A percentile compares a stretch with the other conserved stretches of the same genome.
Conservation (phyloP, 64 coral and sea anemone genomes). For the Montipora cactus region DNA sequence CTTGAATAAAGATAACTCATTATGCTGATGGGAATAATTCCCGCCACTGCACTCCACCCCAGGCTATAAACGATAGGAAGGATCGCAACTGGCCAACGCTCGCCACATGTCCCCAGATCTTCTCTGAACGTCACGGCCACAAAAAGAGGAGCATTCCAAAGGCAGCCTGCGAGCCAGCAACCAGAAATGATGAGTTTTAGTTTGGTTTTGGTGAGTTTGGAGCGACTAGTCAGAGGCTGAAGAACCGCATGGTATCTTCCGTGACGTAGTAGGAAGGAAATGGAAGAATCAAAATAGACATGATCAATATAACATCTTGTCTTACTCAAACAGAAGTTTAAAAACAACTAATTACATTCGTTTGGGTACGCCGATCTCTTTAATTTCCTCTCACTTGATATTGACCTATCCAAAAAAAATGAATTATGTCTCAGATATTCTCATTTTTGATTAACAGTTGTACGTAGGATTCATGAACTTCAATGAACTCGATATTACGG, state of each 20-base stretch:
- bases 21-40: background rate
- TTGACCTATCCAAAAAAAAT: too few species aligned
- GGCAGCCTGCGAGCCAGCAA: conserved; percentile 21
- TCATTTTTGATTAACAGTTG: too few species aligned
- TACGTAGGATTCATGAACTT: too few species aligned
- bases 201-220: conserved; percentile 5
- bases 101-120: conserved; percentile 7
- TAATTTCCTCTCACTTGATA: too few species aligned
- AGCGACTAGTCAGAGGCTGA: background rate
- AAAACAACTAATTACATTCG: too few species aligned
- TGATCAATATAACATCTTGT: background rate
- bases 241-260: conserved; percentile 36
- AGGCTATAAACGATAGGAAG: conserved; percentile 9
- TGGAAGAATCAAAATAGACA: background rate
- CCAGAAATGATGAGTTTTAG: background rate
- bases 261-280: background rate
- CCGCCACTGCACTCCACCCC: conserved; percentile 21
- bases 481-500: too few species aligned
- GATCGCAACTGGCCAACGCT: background rate
- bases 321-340: background rate
- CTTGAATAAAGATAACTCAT: conserved; percentile 46
- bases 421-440: too few species aligned
- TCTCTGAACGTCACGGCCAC: conserved; percentile 16
- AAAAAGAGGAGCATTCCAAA: conserved; percentile 40
- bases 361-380: too few species aligned